Conservation (phyloP, 2,888 invertebrate species). For the Entomobrya multifasciata region DNA sequence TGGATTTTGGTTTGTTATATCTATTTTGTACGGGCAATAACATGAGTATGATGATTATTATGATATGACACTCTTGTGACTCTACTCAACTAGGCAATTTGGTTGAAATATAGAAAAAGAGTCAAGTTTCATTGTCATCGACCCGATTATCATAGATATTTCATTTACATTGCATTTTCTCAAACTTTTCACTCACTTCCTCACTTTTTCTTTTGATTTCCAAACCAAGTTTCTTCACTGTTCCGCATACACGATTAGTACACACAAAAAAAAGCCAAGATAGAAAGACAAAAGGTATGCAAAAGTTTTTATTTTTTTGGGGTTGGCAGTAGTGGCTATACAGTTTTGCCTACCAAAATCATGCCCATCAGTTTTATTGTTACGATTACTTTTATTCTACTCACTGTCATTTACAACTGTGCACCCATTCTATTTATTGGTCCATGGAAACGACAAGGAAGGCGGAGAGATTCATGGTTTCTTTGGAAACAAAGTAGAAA, state of each 20-base stretch:
- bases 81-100: background rate
- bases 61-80: too few species aligned
- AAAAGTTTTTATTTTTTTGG: too few species aligned
- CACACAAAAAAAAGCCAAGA: background rate
- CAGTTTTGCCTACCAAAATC: slow-evolving; percentile 11
- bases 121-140: slow-evolving; percentile 32
- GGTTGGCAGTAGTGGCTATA: too few species aligned
- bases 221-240: background rate
- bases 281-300: too few species aligned
- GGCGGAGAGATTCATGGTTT: too few species aligned
- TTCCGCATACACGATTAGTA: background rate
- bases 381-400: slow-evolving; percentile 27
- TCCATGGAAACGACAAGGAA: too few species aligned
- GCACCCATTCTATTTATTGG: background rate
- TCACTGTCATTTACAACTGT: slow-evolving; percentile 12
- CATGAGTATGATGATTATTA: too few species aligned
- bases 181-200: slow-evolving; percentile 31
- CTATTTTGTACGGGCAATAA: too few species aligned
- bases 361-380: slow-evolving; percentile 33
- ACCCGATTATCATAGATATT: slow-evolving; percentile 33
- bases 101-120: background rate
- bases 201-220: background rate
- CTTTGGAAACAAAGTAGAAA: background rate
- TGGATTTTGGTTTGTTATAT: too few species aligned
- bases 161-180: slow-evolving; percentile 22